Evolutionary conservation across 2,888 invertebrate genomes (phyloP).

Genomic region (Gymnoscelis rufifasciata): DNA sequence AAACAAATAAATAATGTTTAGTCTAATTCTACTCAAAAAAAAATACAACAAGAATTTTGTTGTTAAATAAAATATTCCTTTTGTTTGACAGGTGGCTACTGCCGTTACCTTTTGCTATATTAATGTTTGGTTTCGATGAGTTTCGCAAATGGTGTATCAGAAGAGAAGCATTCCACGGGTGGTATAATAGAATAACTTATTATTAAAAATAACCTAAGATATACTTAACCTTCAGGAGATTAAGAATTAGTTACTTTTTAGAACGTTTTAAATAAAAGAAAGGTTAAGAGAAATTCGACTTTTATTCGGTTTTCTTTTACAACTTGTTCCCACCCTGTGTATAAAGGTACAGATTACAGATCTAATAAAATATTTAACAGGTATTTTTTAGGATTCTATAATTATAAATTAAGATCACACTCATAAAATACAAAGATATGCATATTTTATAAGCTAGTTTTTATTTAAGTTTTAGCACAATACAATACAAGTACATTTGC

Average conservation of each 20-base stretch:
- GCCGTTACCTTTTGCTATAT: conserved; percentile 83
- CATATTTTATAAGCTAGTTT: conserved; percentile 5
- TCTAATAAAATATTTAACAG: conserved; percentile 17
- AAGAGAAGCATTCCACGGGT: conserved; percentile 50
- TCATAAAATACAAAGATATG: conserved; percentile 15
- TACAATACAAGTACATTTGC: too few relatives aligned
- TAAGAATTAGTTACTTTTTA: too few relatives aligned
- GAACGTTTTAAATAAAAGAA: conserved; percentile 13
- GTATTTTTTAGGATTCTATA: not conserved
- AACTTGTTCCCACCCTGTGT: conserved; percentile 28
- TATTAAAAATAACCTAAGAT: conserved; percentile 43
- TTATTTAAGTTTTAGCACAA: too few relatives aligned
- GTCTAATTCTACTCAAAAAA: too few relatives aligned
- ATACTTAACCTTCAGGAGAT: too few relatives aligned
- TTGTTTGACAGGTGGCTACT: conserved; percentile 87
- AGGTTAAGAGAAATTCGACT: conserved; percentile 13
- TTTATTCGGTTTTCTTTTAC: conserved; percentile 30
- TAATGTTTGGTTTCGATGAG: conserved; percentile 87
- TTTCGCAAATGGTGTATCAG: conserved; percentile 84
- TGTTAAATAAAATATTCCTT: conserved; percentile 5
- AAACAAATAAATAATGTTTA: too few relatives aligned
- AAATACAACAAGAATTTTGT: too few relatives aligned
- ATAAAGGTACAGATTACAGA: conserved; percentile 25
- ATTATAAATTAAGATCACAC: conserved; percentile 21
- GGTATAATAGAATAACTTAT: conserved; percentile 59